Conservation (phyloP, 2,888 invertebrate genomes). For the Oasisia sp. region DNA sequence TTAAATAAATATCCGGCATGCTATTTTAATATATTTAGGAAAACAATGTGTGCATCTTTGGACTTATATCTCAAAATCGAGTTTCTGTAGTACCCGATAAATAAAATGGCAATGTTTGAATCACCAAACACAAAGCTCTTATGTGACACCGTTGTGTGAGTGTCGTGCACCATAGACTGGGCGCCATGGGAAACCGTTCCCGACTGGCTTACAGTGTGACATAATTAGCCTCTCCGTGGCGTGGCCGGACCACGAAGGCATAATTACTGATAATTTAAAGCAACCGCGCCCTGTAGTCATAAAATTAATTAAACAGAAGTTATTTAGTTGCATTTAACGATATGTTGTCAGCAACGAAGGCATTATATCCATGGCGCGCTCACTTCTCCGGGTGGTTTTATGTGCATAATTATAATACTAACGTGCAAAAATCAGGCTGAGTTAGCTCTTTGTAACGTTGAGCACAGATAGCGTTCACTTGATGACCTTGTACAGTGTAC, state of each 20-base stretch:
- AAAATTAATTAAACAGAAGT: slow-evolving; percentile 11
- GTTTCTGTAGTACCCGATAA: too few relatives aligned
- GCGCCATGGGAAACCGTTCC: neutral
- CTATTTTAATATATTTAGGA: too few relatives aligned
- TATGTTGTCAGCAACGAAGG: neutral
- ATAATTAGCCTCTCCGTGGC: neutral
- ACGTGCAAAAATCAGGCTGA: neutral
- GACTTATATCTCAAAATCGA: too few relatives aligned
- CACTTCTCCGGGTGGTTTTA: neutral
- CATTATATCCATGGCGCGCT: neutral
- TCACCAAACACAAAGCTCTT: neutral
- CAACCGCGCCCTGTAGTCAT: neutral
- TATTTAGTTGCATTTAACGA: slow-evolving; percentile 17
- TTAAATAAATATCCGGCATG: too few relatives aligned
- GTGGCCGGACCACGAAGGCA: neutral
- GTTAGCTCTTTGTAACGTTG: neutral
- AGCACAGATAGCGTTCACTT: neutral
- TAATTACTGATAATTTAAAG: neutral
- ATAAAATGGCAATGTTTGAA: neutral
- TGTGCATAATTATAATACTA: neutral
- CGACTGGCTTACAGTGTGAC: neutral
- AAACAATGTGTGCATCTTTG: too few relatives aligned
- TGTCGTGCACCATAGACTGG: neutral
- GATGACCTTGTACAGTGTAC: neutral
- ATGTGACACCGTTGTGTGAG: neutral